Conservation (phyloP, 23 tunicate species). For the Diplosoma virens region DNA sequence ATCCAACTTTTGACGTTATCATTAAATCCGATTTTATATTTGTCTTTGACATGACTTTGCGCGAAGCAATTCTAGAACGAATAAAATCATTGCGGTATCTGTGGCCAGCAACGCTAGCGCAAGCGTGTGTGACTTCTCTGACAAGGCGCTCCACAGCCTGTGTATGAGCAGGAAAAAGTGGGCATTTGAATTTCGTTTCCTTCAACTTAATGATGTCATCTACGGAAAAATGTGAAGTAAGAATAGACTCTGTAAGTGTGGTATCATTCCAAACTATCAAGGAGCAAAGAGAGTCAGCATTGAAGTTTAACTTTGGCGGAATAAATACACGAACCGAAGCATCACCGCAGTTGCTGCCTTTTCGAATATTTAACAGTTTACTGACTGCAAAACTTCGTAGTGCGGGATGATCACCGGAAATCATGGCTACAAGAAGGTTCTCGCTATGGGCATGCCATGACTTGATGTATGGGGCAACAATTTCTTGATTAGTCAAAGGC, state of each 20-base stretch:
- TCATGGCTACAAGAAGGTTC: not conserved
- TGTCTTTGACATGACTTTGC: not conserved
- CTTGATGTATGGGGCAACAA: slow-evolving; percentile 12
- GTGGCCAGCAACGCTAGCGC: not conserved
- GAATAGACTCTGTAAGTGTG: not conserved
- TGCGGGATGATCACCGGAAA: not conserved
- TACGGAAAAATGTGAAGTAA: not conserved
- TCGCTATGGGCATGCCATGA: slow-evolving; percentile 13
- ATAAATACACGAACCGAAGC: not conserved
- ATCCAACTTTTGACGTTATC: too few relatives aligned
- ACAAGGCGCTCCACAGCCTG: not conserved
- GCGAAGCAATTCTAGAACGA: not conserved
- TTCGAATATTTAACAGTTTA: not conserved
- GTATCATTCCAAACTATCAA: not conserved
- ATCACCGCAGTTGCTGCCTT: slow-evolving; percentile 9
- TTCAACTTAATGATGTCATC: not conserved
- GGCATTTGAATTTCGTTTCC: too few relatives aligned
- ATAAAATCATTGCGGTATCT: not conserved
- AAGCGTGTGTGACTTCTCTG: not conserved
- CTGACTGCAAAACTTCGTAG: not conserved
- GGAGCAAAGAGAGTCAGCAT: slow-evolving; percentile 1
- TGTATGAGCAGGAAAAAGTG: not conserved
- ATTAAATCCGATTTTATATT: slow-evolving; percentile 1
- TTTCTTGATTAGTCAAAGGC: not conserved
- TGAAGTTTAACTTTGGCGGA: slow-evolving; percentile 8